Percentiles rank a stretch among this genome's conserved stretches.
Conservation (phyloP, 2,888 invertebrate species). For the Clusia tigrina region DNA sequence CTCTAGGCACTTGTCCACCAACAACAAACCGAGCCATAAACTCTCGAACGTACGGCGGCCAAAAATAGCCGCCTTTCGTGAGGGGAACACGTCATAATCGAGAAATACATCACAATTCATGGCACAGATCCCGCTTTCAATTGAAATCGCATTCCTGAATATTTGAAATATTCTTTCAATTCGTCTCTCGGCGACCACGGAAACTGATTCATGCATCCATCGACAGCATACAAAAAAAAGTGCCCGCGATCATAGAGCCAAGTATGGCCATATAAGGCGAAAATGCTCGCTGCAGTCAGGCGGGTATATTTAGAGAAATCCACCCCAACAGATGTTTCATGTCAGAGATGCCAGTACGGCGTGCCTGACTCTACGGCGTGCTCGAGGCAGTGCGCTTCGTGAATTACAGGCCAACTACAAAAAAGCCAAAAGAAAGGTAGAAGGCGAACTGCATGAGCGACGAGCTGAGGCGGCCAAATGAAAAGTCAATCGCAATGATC, state of each 20-base stretch:
- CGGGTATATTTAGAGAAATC: too few relatives aligned
- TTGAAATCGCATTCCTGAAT: too few relatives aligned
- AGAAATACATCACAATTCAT: background rate
- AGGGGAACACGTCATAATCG: conserved; percentile 24
- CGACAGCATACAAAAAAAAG: too few relatives aligned
- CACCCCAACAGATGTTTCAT: background rate
- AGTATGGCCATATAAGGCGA: conserved; percentile 31
- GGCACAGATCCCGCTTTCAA: too few relatives aligned
- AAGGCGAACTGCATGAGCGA: background rate
- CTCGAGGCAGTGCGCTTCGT: too few relatives aligned
- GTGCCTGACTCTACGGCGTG: too few relatives aligned
- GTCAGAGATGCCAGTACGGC: background rate
- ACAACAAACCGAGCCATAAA: background rate
- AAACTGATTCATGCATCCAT: too few relatives aligned
- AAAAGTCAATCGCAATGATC: conserved; percentile 18
- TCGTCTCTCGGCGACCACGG: too few relatives aligned
- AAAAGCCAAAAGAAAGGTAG: too few relatives aligned
- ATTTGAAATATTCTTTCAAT: too few relatives aligned
- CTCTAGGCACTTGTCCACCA: too few relatives aligned
- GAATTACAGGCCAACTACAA: too few relatives aligned
- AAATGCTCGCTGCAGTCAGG: conserved; percentile 14
- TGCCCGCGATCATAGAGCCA: background rate
- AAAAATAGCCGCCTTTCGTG: background rate
- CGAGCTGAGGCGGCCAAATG: background rate
- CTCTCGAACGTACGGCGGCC: background rate